A percentile compares a stretch with the other conserved stretches of the same genome.
These are phyloP conservation scores for Rhodophaea formosa DNA, from an alignment of 2,888 invertebrate genomes.

Conservation along the genomic window DNA sequence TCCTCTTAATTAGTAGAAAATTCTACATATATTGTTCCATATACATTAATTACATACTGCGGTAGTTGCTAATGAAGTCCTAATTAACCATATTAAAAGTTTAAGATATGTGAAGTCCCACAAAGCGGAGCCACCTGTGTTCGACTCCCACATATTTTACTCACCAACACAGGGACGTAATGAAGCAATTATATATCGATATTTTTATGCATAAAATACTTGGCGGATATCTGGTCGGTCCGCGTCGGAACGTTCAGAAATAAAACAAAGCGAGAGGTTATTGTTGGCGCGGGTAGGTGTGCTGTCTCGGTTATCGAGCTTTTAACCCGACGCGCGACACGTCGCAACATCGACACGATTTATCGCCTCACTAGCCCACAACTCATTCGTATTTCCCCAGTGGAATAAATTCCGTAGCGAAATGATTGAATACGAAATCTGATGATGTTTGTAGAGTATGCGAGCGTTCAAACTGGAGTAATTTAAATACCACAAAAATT, in stretches of 20 bases:
- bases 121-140: constrained; percentile 62
- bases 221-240: constrained; percentile 73
- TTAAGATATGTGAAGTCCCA: constrained; percentile 24
- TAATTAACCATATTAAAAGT: constrained; percentile 40
- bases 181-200: constrained; percentile 82
- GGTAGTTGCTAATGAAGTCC: constrained; percentile 37
- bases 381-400: constrained; percentile 76
- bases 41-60: constrained; percentile 25
- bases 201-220: constrained; percentile 81
- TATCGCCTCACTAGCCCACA: constrained; percentile 77
- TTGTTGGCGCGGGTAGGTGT: constrained; percentile 78
- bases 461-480: constrained; percentile 7
- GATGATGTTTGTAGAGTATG: constrained; percentile 35
- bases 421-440: constrained; percentile 59
- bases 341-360: constrained; percentile 76
- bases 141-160: constrained; percentile 79
- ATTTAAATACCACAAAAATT: constrained; percentile 17
- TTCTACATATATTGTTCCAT: not conserved
- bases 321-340: constrained; percentile 79
- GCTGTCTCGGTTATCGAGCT: constrained; percentile 79
- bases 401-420: constrained; percentile 69
- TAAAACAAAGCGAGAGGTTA: constrained; percentile 76
- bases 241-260: constrained; percentile 63
- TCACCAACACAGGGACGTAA: constrained; percentile 80
- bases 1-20: constrained; percentile 5